Percentiles rank a stretch among this genome's conserved stretches.
These are phyloP conservation scores for Phenganax stokvisi DNA, from an alignment of 92 coral and sea anemone species.

Conservation along the genomic window DNA sequence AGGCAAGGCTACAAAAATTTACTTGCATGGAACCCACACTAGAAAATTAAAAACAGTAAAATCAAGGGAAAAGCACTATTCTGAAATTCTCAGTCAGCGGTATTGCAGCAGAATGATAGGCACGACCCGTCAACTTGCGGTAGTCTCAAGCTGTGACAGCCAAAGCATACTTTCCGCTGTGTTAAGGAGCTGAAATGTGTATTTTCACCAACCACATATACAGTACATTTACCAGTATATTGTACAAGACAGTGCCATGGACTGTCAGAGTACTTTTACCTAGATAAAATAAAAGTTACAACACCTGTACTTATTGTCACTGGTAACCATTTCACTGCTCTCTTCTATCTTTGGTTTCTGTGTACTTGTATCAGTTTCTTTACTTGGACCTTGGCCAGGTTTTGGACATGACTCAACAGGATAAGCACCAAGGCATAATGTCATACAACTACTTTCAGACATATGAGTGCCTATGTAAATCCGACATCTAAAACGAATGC, in stretches of 20 bases:
- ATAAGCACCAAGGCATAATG: slow-evolving; percentile 83
- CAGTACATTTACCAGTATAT: too few species aligned
- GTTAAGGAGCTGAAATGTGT: too few species aligned
- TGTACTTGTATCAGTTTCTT: background rate
- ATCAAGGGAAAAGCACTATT: too few species aligned
- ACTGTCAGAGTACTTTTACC: background rate
- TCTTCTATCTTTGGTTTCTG: background rate
- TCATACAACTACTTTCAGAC: slow-evolving; percentile 84
- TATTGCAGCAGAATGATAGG: too few species aligned
- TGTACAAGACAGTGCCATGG: background rate
- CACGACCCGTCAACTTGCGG: too few species aligned
- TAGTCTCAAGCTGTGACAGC: too few species aligned
- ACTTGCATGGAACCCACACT: too few species aligned
- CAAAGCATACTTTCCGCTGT: too few species aligned
- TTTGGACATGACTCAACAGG: slow-evolving; percentile 75
- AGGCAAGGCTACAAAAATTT: too few species aligned
- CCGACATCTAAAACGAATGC: slow-evolving; percentile 83
- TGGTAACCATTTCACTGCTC: slow-evolving; percentile 6
- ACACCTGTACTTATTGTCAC: slow-evolving; percentile 38
- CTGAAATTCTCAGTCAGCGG: too few species aligned
- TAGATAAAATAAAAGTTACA: background rate
- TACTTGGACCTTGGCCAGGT: slow-evolving; percentile 87
- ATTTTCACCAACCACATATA: background rate
- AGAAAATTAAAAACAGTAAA: too few species aligned
- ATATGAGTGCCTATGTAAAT: slow-evolving; percentile 83